Conservation (phyloP, 2,797 vertebrate genomes). For the Lates japonicus region DNA sequence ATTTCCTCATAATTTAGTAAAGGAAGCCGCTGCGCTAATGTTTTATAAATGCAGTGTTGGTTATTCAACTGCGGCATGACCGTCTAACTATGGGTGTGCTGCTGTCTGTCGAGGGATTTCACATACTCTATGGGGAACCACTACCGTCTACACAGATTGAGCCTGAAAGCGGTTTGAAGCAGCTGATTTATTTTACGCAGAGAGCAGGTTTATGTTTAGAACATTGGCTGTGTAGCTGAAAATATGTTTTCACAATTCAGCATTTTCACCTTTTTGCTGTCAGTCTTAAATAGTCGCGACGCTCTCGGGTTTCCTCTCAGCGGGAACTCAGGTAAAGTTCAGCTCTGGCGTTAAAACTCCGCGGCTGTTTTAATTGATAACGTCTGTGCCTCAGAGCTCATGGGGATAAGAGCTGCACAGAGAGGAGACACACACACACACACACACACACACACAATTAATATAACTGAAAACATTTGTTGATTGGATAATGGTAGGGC, state of each 20-base stretch:
- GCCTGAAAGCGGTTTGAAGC: too few relatives aligned
- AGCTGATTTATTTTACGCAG: too few relatives aligned
- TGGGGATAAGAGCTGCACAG: too few relatives aligned
- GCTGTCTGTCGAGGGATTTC: neutral
- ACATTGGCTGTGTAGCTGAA: too few relatives aligned
- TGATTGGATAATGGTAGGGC: neutral
- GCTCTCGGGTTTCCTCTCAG: constrained; percentile 13
- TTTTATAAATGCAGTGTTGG: neutral
- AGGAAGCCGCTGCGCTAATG: neutral
- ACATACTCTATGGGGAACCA: neutral
- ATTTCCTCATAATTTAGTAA: neutral
- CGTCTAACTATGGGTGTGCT: neutral
- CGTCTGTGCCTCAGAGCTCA: neutral
- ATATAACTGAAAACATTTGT: too few relatives aligned
- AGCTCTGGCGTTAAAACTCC: constrained; percentile 8
- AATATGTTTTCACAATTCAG: neutral
- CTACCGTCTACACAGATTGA: too few relatives aligned
- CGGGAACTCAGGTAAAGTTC: constrained; percentile 18
- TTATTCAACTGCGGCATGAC: neutral
- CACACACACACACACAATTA: too few relatives aligned
- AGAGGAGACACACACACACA: too few relatives aligned
- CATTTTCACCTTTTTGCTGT: neutral
- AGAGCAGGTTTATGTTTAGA: too few relatives aligned
- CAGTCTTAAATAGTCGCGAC: neutral
- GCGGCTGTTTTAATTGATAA: neutral